Conservation (phyloP, 2,113 vertebrate species). For the Zapus hudsonius region DNA sequence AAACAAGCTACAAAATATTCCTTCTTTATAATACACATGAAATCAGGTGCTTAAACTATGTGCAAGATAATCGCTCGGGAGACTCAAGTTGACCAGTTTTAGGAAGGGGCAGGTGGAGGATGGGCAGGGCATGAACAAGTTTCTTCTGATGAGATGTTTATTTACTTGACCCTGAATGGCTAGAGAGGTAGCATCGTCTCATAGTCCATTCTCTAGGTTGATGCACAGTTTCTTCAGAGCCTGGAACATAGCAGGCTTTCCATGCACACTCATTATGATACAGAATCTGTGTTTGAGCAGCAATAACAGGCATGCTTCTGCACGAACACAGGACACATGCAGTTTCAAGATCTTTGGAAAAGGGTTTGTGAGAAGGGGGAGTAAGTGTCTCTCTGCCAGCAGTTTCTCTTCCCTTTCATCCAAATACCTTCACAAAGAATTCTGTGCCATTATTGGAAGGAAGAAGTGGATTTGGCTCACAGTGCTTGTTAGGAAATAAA, state of each 20-base stretch:
- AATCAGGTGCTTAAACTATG: background rate
- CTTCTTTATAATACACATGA: constrained; percentile 11
- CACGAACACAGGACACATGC: background rate
- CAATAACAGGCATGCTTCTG: background rate
- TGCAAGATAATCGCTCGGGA: background rate
- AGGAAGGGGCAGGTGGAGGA: background rate
- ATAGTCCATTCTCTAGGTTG: background rate
- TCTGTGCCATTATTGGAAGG: background rate
- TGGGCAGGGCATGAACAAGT: background rate
- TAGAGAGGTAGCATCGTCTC: background rate
- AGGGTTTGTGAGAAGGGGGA: background rate
- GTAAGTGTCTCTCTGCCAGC: background rate
- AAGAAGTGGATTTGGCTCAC: background rate
- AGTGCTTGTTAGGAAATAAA: background rate
- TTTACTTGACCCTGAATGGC: background rate
- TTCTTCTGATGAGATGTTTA: background rate
- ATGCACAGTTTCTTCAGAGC: background rate
- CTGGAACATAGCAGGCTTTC: background rate
- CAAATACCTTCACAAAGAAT: background rate
- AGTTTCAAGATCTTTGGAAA: background rate
- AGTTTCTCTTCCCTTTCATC: constrained; percentile 44
- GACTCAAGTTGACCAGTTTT: background rate
- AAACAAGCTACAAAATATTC: constrained; percentile 44
- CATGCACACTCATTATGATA: background rate
- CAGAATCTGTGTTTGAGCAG: background rate